Base-by-base conservation (phyloP, 2,113 vertebrate species). In the Salvelinus alpinus region DNA sequence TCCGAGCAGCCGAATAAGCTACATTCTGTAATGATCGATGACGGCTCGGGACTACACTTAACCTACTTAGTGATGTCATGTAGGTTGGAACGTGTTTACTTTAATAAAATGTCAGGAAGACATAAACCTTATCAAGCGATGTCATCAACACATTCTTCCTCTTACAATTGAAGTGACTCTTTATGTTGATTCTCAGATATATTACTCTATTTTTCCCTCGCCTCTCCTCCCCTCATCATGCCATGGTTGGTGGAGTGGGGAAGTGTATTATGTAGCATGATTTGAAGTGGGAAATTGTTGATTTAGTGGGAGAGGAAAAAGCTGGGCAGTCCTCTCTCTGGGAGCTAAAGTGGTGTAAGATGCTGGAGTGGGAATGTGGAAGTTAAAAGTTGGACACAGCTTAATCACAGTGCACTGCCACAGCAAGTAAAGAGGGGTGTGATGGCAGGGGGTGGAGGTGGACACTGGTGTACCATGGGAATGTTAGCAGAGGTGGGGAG, bases 41-140 rank as follows among this genome's bases (percentile, higher is more conserved):
- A 95, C 95, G 95, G 94, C 94, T 95, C 91, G 91, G 94, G 95
- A 96, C 96, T 96, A 96, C 95, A 95, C 96, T 98, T 99, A 99
- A 98, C 97, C 97, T 98, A 99, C 97, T 98, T 99, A 99, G 96
- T 96, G 96, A 97, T 98, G 97, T 98, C 97, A 98, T 96, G 96
- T 97, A 95, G 95, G 81, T 85, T 94, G 92, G 95, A 93, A 94
- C 95, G 95, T 99, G 97, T 99, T 99, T 97, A 97, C 96, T 95
- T 95, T 96, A 95, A 96, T 95, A 91, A 95, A 96, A 97, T 97
- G 97, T 95, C 96, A 96, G 96, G 94, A 93, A 96, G 95, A 96
- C 96, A 96, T 96, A 97, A 97, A 98, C 95, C 96, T 96, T 95
- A 99, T 96, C 95, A 95, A 95, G 92, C 94, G 90, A 93, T 96